Evolutionary conservation across 2,888 invertebrate genomes (phyloP).

Genomic region (Agrochola macilenta): DNA sequence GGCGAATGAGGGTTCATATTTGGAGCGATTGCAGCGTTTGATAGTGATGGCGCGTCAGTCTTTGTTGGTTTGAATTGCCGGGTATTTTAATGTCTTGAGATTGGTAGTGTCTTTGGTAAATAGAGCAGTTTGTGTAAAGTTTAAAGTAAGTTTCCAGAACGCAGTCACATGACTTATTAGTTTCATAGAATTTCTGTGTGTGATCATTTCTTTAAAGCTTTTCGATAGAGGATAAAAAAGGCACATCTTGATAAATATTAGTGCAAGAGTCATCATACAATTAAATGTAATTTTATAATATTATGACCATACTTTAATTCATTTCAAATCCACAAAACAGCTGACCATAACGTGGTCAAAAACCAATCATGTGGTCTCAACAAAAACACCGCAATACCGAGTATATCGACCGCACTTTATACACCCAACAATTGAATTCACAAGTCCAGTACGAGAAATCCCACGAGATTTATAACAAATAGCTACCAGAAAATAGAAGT

Average conservation of each 20-base stretch:
- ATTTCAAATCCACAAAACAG: conserved; percentile 11
- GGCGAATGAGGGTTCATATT: conserved; percentile 32
- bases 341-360: conserved; percentile 33
- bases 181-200: background rate
- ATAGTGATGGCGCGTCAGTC: conserved; percentile 26
- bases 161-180: background rate
- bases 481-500: background rate
- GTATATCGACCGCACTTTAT: conserved; percentile 41
- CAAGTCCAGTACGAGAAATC: conserved; percentile 57
- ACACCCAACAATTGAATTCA: conserved; percentile 60
- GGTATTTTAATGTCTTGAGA: conserved; percentile 23
- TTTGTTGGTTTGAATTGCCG: conserved; percentile 5
- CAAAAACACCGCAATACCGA: conserved; percentile 26
- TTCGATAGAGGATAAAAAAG: background rate
- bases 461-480: conserved; percentile 62
- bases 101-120: background rate
- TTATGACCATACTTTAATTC: background rate
- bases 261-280: background rate
- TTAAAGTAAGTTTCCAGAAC: background rate
- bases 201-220: background rate
- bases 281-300: background rate
- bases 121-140: background rate
- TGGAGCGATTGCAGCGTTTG: conserved; percentile 43
- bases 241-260: background rate
- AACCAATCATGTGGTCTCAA: conserved; percentile 42